Evolutionary conservation across 2,113 vertebrate genomes (phyloP), one percentile per base, ranked within the genome.

Genomic region (Heteronetta atricapilla): DNA sequence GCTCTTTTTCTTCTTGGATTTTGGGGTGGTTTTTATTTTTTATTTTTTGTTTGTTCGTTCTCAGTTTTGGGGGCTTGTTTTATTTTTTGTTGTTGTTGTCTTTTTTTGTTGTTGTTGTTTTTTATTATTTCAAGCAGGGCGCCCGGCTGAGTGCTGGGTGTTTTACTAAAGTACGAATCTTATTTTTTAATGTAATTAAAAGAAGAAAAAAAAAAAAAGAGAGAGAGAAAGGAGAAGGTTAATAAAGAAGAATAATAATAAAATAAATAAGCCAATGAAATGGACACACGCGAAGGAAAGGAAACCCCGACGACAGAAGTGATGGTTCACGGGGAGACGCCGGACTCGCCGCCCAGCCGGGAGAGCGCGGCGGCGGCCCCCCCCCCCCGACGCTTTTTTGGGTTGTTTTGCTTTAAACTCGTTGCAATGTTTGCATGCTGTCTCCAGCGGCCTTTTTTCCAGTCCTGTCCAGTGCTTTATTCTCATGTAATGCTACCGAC

Each of bases 381-480:
- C 95, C 25, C 25, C 98, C 95, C 25, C 90, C 42, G 84, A 82
- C 2, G 70, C 88, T 86, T 88, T 82, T 86, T 58, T 67, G 98
- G 97, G 95, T 98, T 74, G 95, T 98, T 98, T 98, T 97, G 97
- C 98, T 98, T 98, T 96, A 96, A 97, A 97, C 98, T 93, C 93
- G 96, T 96, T 72, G 96, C 98, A 97, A 97, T 97, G 98, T 98
- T 97, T 99, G 99, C 99, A 99, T 99, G 99, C 98, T 96, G 96
- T 97, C 98, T 98, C 97, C 98, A 98, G 98, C 98, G 98, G 98
- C 98, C 98, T 98, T 98, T 96, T 96, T 98, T 96, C 98, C 98
- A 98, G 98, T 98, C 98, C 97, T 99, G 98, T 99, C 98, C 97
- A 98, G 98, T 98, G 98, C 99, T 99, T 99, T 98, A 97, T 97